A percentile compares a stretch with the other conserved stretches of the same genome.
These are phyloP conservation scores for Coryphaenoides rupestris DNA, from an alignment of 2,113 vertebrate species.

Conservation along the genomic window DNA sequence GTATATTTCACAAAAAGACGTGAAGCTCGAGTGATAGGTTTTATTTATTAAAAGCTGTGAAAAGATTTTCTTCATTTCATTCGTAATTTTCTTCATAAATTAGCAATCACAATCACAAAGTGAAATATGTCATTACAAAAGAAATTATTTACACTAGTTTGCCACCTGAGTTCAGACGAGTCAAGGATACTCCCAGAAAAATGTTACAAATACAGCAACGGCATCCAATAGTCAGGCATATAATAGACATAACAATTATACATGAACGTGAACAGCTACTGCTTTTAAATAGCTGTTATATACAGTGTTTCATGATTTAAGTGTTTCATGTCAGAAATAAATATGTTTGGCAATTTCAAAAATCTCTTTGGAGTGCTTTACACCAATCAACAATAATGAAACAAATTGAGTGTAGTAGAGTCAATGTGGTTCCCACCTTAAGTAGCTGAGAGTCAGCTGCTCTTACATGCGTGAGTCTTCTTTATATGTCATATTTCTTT, in stretches of 20 bases:
- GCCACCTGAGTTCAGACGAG: conserved; percentile 11
- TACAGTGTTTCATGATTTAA: conserved; percentile 24
- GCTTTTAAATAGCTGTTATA: not conserved
- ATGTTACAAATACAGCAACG: not conserved
- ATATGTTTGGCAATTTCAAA: too few species aligned
- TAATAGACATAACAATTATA: conserved; percentile 4
- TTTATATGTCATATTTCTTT: too few species aligned
- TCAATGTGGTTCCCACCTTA: too few species aligned
- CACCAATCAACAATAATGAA: too few species aligned
- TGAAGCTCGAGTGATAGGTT: not conserved
- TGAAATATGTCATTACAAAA: conserved; percentile 18
- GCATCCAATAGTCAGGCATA: conserved; percentile 11
- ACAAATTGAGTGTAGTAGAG: too few species aligned
- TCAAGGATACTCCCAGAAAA: conserved; percentile 1
- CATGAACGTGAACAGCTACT: not conserved
- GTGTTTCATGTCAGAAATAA: too few species aligned
- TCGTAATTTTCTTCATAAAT: not conserved
- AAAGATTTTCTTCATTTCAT: not conserved
- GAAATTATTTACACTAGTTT: conserved; percentile 50
- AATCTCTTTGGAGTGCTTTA: too few species aligned
- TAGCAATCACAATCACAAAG: not conserved
- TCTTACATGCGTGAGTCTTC: too few species aligned
- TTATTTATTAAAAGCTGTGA: conserved; percentile 12
- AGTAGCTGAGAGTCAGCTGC: too few species aligned
- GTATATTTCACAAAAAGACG: not conserved